Conservation (phyloP, 2,113 vertebrate species). For the Tupaia tana region DNA sequence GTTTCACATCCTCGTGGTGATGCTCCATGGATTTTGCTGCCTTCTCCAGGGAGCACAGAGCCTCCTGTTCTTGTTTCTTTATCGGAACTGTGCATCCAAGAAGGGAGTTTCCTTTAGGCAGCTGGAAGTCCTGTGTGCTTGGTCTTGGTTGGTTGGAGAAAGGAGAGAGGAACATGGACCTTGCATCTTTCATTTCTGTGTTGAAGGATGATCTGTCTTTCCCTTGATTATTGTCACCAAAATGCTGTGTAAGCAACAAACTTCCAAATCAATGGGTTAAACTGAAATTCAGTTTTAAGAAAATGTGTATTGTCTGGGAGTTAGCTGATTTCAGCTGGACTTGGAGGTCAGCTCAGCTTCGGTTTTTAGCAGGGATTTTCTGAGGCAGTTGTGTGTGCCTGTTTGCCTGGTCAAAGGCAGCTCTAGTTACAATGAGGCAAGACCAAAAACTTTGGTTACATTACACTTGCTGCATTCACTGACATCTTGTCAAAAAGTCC, state of each 20-base stretch:
- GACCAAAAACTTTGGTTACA: neutral
- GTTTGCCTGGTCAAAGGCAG: neutral
- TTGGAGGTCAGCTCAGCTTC: neutral
- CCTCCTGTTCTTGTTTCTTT: neutral
- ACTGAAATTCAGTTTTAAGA: neutral
- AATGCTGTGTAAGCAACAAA: neutral
- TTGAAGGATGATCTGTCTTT: neutral
- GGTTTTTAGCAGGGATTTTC: neutral
- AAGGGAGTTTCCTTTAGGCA: neutral
- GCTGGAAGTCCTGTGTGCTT: neutral
- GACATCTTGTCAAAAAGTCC: neutral
- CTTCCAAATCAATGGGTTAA: neutral
- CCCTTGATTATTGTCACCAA: neutral
- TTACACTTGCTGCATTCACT: neutral
- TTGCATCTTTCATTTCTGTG: neutral
- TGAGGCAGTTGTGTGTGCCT: neutral
- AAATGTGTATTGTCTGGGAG: too few relatives aligned
- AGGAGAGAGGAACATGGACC: neutral
- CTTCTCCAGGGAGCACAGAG: neutral
- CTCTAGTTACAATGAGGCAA: neutral
- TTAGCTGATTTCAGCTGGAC: neutral
- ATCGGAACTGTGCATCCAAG: too few relatives aligned
- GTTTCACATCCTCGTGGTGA: neutral
- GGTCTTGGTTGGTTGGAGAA: neutral
- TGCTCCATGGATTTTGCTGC: neutral